Evolutionary conservation across 2,888 invertebrate genomes (phyloP), one percentile per base, ranked within the genome.

Genomic region (Pardosa pseudoannulata): DNA sequence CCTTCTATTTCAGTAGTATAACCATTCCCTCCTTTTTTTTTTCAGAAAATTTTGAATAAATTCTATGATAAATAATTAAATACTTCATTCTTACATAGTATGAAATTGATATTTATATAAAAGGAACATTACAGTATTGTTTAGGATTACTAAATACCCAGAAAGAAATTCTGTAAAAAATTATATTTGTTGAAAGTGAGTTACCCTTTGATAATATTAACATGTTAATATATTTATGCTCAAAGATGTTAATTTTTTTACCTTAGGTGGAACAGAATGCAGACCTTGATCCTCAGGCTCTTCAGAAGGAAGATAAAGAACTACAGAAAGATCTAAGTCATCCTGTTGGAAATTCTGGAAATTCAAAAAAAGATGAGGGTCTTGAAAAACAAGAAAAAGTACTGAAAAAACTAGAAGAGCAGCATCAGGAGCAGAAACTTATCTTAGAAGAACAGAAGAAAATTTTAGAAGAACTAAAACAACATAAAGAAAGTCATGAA

Each of bases 401-500:
- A 11, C 92, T 94, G 39, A 93, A 94, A 90, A 94, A 94, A 23
- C 92, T 95, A 27, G 94, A 95, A 91, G 93, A 94, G 90, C 94
- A 95, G 89, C 94, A 94, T 81, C 93, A 94, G 90, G 94, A 94
- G 90, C 94, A 95, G 90, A 93, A 94, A 89, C 93, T 94, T 90
- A 91, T 95, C 87, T 92, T 95, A 39, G 93, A 94, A 89, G 94
- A 95, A 90, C 94, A 95, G 89, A 94, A 94, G 89, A 93, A 94
- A 90, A 92, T 95, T 83, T 90, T 94, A 67, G 92, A 94, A 88
- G 93, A 94, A 90, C 92, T 94, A 28, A 93, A 93, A 79, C 93
- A 94, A 88, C 93, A 93, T 86, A 90, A 90, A 67, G 90, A 90
- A 31, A 88, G 80, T 50, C 85, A 88, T 23, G 75, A 87, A 64